Base-by-base conservation (phyloP, 2,113 vertebrate genomes). In the Dipodomys ordii region DNA sequence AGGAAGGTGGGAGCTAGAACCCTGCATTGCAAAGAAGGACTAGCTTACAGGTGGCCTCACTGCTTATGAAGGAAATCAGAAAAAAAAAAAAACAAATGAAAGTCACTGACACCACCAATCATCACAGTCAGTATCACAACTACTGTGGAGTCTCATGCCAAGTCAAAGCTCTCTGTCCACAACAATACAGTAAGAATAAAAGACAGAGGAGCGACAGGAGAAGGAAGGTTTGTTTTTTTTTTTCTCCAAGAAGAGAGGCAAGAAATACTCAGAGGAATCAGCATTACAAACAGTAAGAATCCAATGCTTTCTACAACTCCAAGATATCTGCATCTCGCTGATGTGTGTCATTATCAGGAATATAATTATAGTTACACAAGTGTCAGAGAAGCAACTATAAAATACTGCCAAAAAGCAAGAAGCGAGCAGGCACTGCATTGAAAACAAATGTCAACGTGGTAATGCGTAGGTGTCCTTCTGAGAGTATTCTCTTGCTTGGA, bases 401-500 rank as follows among this genome's bases (percentile, higher is more conserved):
- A 89, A 25, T 39, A 13, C 11, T 10, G 23, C 57, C 57, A n/a
- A 49, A 79, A 69, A 73, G 6, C 25, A 53, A 19, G 44, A 39
- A 5, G 0, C 0, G 2, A 2, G 11, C 28, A 35, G 27, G 32
- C 5, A 39, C 9, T 1, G 3, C 18, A 19, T 7, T 5, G 44
- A 72, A 25, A 44, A n/a, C 10, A 19, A 53, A 18, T 0, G 4
- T n/a, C 64, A 62, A 30, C 4, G 46, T 28, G 32, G 7, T 4
- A 3, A 74, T 0, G 7, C 15, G 12, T 2, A 1, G 25, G 16
- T 0, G 9, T 1, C 23, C 3, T 28, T 72, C 44, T 18, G 27
- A 27, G 64, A 7, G 13, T 6, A 80, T 19, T 2, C 27, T 27
- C 18, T 30, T 7, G 18, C 32, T 57, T 20, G 22, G 64, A 81